Conservation (phyloP, 1,140 invertebrate species). For the Drosophila funebris region DNA sequence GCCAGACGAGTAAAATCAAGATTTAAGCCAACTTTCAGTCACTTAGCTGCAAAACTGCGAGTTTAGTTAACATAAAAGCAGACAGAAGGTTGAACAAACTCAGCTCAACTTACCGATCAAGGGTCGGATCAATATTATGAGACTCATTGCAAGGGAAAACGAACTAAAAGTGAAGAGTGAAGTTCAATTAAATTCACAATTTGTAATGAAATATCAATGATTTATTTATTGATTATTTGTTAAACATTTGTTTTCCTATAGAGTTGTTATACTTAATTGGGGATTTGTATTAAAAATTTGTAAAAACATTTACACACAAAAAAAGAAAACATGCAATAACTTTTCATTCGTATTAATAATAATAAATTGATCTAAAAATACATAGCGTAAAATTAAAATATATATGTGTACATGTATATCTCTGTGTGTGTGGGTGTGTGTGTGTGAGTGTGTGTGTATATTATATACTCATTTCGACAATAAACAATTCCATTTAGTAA, state of each 20-base stretch:
- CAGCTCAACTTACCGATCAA: too few species aligned
- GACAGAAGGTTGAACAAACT: too few species aligned
- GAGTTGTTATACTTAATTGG: slow-evolving; percentile 3
- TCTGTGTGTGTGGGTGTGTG: slow-evolving; percentile 12
- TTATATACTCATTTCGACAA: slow-evolving; percentile 19
- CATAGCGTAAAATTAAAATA: slow-evolving; percentile 66
- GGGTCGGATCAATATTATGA: too few species aligned
- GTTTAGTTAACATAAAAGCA: too few species aligned
- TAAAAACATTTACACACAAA: slow-evolving; percentile 67
- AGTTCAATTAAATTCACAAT: not conserved
- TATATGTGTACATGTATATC: slow-evolving; percentile 12
- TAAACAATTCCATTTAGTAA: slow-evolving; percentile 74
- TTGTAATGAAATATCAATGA: slow-evolving; percentile 27
- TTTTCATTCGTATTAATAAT: slow-evolving; percentile 41
- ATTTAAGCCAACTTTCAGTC: too few species aligned
- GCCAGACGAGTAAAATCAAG: too few species aligned
- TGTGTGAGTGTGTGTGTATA: slow-evolving; percentile 9
- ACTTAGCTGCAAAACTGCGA: too few species aligned
- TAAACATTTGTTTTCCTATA: slow-evolving; percentile 29
- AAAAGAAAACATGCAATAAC: slow-evolving; percentile 58
- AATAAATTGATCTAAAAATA: slow-evolving; percentile 80
- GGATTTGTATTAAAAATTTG: slow-evolving; percentile 38
- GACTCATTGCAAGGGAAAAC: too few species aligned
- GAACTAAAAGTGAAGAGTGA: too few species aligned
- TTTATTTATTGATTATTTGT: slow-evolving; percentile 31